Conservation (phyloP, 1,140 invertebrate species). For the Ridgeia piscesae region DNA sequence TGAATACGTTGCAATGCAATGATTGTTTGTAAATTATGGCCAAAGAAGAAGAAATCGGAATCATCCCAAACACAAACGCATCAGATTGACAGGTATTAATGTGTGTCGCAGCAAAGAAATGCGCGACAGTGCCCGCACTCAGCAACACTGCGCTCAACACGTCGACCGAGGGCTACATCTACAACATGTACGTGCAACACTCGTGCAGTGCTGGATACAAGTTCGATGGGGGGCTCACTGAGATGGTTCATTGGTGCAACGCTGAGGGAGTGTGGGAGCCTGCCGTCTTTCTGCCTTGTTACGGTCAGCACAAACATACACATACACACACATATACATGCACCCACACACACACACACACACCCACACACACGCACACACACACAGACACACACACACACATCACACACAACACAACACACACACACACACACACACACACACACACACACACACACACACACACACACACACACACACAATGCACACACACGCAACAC, state of each 20-base stretch:
- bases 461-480: no score
- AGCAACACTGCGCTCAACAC: not conserved
- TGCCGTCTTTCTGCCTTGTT: not conserved
- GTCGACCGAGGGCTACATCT: not conserved
- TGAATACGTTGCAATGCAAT: no score
- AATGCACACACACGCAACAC: no score
- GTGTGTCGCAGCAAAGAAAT: not conserved
- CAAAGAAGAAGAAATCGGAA: not conserved
- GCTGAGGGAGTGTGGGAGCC: conserved; percentile 23
- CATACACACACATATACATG: no score
- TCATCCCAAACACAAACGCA: conserved; percentile 2
- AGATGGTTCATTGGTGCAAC: conserved; percentile 17
- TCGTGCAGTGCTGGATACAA: conserved; percentile 27
- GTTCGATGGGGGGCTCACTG: conserved; percentile 17
- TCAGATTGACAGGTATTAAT: not conserved
- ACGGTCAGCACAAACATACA: conserved; percentile 23
- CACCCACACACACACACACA: not conserved
- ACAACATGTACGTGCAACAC: conserved; percentile 25
- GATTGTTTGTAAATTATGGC: conserved; percentile 9
- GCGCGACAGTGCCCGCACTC: not conserved
- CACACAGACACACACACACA: not conserved
- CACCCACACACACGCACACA: not conserved
- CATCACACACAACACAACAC: no score
- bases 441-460: no score
- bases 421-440: no score